Conservation (phyloP, 2,797 vertebrate genomes). For the Hyperoplus immaculatus region DNA sequence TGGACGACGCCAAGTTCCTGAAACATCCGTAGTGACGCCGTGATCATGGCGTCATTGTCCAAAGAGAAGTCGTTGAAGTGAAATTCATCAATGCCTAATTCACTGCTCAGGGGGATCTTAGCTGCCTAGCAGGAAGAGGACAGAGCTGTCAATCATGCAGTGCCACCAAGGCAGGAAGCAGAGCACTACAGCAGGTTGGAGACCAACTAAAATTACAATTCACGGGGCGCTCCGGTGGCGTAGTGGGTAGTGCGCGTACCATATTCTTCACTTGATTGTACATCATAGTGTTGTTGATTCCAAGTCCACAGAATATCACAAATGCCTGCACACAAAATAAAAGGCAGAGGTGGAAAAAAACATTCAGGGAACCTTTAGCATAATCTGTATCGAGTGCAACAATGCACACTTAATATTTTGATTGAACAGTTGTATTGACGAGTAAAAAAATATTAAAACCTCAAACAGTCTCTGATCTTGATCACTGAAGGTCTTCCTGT, state of each 20-base stretch:
- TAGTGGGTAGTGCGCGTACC: too few species aligned
- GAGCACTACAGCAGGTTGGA: slow-evolving; percentile 1
- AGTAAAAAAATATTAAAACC: slow-evolving; percentile 58
- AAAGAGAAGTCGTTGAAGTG: too few species aligned
- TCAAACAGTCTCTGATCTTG: slow-evolving; percentile 89
- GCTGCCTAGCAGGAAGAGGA: slow-evolving; percentile 78
- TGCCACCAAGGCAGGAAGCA: background rate
- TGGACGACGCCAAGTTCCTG: too few species aligned
- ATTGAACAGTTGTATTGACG: background rate
- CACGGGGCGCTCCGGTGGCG: background rate
- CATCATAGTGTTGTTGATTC: slow-evolving; percentile 91
- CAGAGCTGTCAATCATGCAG: slow-evolving; percentile 54
- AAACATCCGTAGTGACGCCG: too few species aligned
- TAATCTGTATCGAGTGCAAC: background rate
- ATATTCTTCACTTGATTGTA: slow-evolving; percentile 90
- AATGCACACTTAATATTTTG: background rate
- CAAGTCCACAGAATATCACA: slow-evolving; percentile 89
- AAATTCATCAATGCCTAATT: too few species aligned
- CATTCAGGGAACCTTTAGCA: background rate
- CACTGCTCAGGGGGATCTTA: slow-evolving; percentile 86
- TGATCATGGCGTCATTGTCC: too few species aligned
- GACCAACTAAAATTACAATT: background rate
- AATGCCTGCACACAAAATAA: slow-evolving; percentile 78
- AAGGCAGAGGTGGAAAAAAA: background rate
- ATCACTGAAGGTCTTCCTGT: slow-evolving; percentile 88